Evolutionary conservation across 2,888 invertebrate genomes (phyloP), one percentile per base, ranked within the genome.

Genomic region (Thecophora atra): DNA sequence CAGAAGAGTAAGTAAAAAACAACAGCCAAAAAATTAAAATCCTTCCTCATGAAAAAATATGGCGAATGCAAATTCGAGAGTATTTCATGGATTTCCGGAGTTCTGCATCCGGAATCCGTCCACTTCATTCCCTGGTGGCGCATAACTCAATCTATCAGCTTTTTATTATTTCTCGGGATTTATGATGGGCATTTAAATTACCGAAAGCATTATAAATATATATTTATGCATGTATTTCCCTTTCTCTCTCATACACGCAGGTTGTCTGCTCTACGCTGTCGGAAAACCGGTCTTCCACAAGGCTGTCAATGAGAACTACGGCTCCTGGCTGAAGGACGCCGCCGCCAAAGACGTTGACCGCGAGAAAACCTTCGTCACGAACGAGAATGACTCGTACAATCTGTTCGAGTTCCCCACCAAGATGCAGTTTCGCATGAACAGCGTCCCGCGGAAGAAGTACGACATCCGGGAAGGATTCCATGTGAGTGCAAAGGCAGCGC

Each of bases 211-310:
- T n/a, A 30, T 68, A 24, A 47, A 37, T 21, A 30, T 68, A 24
- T 62, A 26, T 47, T 17, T n/a, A 11, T n/a, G 4, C 15, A 6
- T n/a, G 11, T 13, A 6, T 17, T n/a, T 42, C 51, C n/a, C n/a
- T n/a, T n/a, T n/a, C 37, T 73, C 63, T n/a, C n/a, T n/a, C n/a
- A n/a, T 70, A 24, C 86, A 95, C 97, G 94, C 86, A 95, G 97
- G 94, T 85, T 97, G 97, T 81, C 91, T 93, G 74, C 88, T 98
- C 17, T 95, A 95, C 81, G 95, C 94, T 0, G 94, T 98, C 64
- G 98, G 98, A 0, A 98, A 97, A 81, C 97, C 98, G 0, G 94
- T 98, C 0, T 96, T 94, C 83, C 93, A 95, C 83, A 91, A 94
- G 44, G 91, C 89, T 76, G 93, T 93, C 75, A 92, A 94, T 73